These are phyloP conservation scores for Scaptomyza caliginosa DNA, from an alignment of 2,888 invertebrate species.

Conservation along the genomic window DNA sequence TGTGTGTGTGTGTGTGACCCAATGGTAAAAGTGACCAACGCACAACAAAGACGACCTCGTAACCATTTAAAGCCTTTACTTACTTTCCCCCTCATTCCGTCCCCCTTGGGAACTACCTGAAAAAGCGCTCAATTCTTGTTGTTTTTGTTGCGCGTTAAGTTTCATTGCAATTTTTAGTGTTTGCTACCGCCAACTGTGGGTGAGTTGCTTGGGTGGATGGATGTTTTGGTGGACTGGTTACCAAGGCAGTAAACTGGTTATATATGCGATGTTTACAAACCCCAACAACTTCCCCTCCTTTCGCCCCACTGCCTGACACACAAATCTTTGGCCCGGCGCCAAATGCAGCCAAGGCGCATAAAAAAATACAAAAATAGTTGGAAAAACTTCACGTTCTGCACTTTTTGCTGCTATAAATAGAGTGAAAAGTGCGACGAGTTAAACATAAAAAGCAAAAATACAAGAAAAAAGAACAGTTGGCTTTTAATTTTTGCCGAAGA, in stretches of 20 bases:
- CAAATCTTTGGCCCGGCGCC: slow-evolving; percentile 68
- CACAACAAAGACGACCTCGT: slow-evolving; percentile 68
- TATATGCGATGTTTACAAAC: slow-evolving; percentile 15
- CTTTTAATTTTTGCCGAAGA: neutral
- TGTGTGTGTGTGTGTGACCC: slow-evolving; percentile 27
- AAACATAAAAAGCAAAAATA: slow-evolving; percentile 19
- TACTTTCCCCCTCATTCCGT: neutral
- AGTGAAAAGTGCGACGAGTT: slow-evolving; percentile 60
- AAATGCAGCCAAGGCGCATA: slow-evolving; percentile 57
- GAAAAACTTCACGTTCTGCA: slow-evolving; percentile 58
- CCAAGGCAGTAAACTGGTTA: slow-evolving; percentile 63
- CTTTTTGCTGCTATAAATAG: slow-evolving; percentile 70
- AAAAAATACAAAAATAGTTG: slow-evolving; percentile 48
- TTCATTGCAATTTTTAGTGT: slow-evolving; percentile 62
- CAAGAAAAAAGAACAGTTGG: neutral
- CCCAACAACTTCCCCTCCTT: neutral
- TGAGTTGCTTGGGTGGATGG: slow-evolving; percentile 49
- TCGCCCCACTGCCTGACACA: slow-evolving; percentile 32
- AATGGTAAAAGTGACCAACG: slow-evolving; percentile 46
- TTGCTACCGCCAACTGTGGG: slow-evolving; percentile 35
- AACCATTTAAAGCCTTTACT: slow-evolving; percentile 59
- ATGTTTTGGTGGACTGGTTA: slow-evolving; percentile 59
- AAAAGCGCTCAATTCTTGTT: slow-evolving; percentile 63
- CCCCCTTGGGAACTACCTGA: slow-evolving; percentile 47
- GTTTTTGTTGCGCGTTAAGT: slow-evolving; percentile 42